Evolutionary conservation across 92 coral and sea anemone genomes (phyloP), one percentile per base, ranked within the genome.

Genomic region (Palythoa caribaeorum): DNA sequence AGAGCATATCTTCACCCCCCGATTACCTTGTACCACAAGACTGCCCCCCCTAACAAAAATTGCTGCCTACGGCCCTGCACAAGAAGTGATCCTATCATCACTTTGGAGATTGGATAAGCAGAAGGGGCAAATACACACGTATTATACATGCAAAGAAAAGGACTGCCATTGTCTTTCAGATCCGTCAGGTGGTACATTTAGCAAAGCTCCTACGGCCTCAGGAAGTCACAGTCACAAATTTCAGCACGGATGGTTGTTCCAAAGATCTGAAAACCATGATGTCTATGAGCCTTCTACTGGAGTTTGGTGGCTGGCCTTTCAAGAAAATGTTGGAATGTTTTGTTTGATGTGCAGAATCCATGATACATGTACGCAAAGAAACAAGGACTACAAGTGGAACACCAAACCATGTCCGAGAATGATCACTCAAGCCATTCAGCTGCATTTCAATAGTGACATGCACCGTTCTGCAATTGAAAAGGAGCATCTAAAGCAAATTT

Each of bases 221-320:
- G 87, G 87, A 70, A 83, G 87, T 83, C 66, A 20, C 6, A 70
- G 6, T 83, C 87, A 83, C 77, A 68, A 83, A 83, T 83, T 83
- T 83, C 87, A 83, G 87, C 87, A 83, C 14, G 78, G 66, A 69
- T 83, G 87, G 78, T 83, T 85, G 80, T 85, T 73, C 70, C 88
- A 73, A 85, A 19, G 80, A 85, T 69, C 88, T 69, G 88, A 73
- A 85, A 85, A 85, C 78, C 88, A 85, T 85, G 88, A 62, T 65
- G 71, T 85, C 80, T 85, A 51, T 85, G 88, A 85, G 78, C 88
- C 78, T 69, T 85, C 81, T 51, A 73, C 88, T 69, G 81, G 80
- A 73, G 88, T 85, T 85, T 73, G 80, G 88, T 53, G 80, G 80
- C 79, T 85, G 80, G 70, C 70, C 68, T 71, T 84, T 52, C 88